Conservation (phyloP, 2,113 vertebrate species). For the Lanius collurio region DNA sequence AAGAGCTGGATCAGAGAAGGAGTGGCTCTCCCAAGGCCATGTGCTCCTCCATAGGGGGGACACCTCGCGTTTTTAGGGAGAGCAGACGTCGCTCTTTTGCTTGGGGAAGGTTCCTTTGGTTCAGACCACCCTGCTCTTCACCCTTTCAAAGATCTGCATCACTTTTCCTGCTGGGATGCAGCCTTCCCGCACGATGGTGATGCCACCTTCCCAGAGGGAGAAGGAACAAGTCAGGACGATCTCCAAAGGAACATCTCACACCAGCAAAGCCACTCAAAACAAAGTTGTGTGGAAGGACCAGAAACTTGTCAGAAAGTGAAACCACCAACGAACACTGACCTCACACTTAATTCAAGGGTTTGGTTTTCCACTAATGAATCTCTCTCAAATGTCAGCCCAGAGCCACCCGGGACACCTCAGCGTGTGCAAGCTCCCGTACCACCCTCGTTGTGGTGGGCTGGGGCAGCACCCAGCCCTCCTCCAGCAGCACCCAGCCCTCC, state of each 20-base stretch:
- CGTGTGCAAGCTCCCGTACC: too few relatives aligned
- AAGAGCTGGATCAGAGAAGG: background rate
- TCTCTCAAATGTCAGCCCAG: too few relatives aligned
- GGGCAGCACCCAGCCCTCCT: too few relatives aligned
- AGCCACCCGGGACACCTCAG: too few relatives aligned
- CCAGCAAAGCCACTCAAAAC: background rate
- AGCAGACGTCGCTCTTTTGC: background rate
- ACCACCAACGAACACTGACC: background rate
- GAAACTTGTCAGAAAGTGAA: background rate
- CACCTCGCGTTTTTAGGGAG: fast-evolving
- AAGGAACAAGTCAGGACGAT: background rate
- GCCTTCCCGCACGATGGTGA: slow-evolving; percentile 84
- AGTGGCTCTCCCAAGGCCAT: background rate
- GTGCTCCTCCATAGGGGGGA: background rate
- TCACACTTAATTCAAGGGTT: background rate
- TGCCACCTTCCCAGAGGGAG: slow-evolving; percentile 69
- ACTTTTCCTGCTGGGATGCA: slow-evolving; percentile 84
- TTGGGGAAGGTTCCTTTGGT: fast-evolving
- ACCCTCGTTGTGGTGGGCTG: too few relatives aligned
- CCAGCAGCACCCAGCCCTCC: too few relatives aligned
- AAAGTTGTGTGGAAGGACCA: background rate
- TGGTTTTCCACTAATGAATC: too few relatives aligned
- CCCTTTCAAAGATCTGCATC: slow-evolving; percentile 81
- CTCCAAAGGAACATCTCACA: background rate
- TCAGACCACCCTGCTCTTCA: slow-evolving; percentile 71